Evolutionary conservation across 2,113 vertebrate species (phyloP).

Genomic region (Scortum barcoo): DNA sequence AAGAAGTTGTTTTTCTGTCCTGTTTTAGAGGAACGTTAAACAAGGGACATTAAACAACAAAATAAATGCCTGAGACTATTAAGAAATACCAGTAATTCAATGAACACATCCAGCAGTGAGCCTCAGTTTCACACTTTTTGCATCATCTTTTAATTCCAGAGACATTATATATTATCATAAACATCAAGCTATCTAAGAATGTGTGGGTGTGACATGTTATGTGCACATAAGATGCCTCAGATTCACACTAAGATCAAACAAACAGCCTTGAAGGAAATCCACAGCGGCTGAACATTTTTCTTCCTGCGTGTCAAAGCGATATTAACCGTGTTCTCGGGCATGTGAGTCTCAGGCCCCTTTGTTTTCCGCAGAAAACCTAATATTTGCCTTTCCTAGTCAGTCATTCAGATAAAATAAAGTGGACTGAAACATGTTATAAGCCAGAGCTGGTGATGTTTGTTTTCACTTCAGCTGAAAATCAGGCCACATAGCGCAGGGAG

Average conservation of each 20-base stretch:
- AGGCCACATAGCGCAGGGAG: constrained; percentile 29
- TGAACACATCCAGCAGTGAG: not conserved
- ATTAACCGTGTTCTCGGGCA: constrained; percentile 6
- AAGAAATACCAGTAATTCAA: constrained; percentile 5
- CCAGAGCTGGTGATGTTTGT: constrained; percentile 47
- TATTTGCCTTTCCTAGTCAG: constrained; percentile 52
- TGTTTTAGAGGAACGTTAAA: no score
- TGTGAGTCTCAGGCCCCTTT: constrained; percentile 26
- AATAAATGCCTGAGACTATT: not conserved
- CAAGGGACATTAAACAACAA: not conserved
- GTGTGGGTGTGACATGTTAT: constrained; percentile 24
- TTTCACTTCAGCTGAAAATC: constrained; percentile 49
- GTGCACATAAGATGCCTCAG: constrained; percentile 39
- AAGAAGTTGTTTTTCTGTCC: no score
- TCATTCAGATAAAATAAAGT: constrained; percentile 44
- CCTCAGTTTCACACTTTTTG: constrained; percentile 20
- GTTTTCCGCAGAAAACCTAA: constrained; percentile 41
- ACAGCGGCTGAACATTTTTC: not conserved
- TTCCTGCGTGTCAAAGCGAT: constrained; percentile 21
- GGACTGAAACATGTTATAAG: constrained; percentile 12
- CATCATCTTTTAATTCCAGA: constrained; percentile 27
- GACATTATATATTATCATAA: constrained; percentile 32
- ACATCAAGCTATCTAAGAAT: constrained; percentile 37
- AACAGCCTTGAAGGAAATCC: constrained; percentile 30
- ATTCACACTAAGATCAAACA: constrained; percentile 40